Evolutionary conservation across 2,113 vertebrate genomes (phyloP), one percentile per base, ranked within the genome.

Genomic region (Todiramphus saurophagus): DNA sequence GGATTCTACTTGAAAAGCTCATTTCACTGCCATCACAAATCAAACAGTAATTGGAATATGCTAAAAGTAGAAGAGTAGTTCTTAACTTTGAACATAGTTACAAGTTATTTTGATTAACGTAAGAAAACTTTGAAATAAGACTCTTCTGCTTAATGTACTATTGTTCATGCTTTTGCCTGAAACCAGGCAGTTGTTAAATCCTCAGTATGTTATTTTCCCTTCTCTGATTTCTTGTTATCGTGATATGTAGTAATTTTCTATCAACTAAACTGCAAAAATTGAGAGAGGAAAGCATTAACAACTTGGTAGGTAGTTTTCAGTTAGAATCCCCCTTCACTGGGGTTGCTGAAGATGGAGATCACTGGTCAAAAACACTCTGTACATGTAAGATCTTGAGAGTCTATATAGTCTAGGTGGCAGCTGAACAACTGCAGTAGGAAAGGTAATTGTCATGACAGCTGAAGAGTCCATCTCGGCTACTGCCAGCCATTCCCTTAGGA

Each of bases 21-120:
- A 87, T 97, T 96, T 96, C 69, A n/a, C 87, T 97, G 95, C 94
- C 94, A 87, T 94, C 93, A 89, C 89, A 96, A 94, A 96, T 97
- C 95, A 97, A 94, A 75, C 83, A 62, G 7, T 96, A 96, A 96
- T 96, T 94, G 95, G 93, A 94, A 94, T 91, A 58, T 82, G 83
- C 95, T 96, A 96, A 95, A 96, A 97, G 93, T 94, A 93, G 95
- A 91, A 92, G 64, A 91, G 76, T 68, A 82, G 83, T 93, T 96
- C 74, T 87, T 89, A 83, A 95, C 93, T 97, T 96, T 3, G 30
- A 91, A 35, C 62, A n/a, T 21, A 68, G 80, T 91, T 94, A 51
- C 16, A 91, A 96, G 66, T 94, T 95, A 82, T 72, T 96, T 96
- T 94, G 89, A 96, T 96, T 89, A 94, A 93, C 87, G 60, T 78